These are phyloP conservation scores for Crotophaga sulcirostris DNA, from an alignment of 2,113 vertebrate species.

Conservation along the genomic window DNA sequence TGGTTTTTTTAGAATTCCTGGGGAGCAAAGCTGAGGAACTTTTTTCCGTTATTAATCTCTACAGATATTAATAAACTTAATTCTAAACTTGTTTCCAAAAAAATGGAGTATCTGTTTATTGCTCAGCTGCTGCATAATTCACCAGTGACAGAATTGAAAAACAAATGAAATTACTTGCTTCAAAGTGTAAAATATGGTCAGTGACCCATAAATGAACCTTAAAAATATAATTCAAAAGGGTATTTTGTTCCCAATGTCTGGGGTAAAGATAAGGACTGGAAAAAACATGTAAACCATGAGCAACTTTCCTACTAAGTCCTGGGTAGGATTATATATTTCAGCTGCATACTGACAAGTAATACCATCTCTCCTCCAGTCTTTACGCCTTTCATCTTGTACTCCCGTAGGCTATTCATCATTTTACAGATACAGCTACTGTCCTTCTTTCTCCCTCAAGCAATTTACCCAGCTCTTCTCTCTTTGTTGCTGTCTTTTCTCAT, in stretches of 20 bases:
- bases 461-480: not conserved
- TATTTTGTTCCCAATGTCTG: not conserved
- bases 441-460: not conserved
- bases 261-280: not conserved
- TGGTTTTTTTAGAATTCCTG: not conserved
- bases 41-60: not conserved
- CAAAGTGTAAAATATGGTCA: not conserved
- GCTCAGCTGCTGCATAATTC: not conserved
- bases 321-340: not conserved
- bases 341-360: not conserved
- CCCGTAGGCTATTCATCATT: not conserved
- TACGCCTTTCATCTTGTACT: not conserved
- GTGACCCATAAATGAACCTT: not conserved
- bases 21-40: not conserved
- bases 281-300: not conserved
- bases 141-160: not conserved
- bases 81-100: not conserved
- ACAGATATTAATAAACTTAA: not conserved
- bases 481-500: not conserved
- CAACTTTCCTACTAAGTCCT: not conserved
- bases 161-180: not conserved
- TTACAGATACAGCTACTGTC: not conserved
- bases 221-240: not conserved
- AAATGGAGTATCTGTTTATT: not conserved
- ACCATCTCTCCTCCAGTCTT: not conserved